phyloP scores from a whole-genome alignment of 2,113 vertebrate genomes.

The Solea senegalensis region DNA sequence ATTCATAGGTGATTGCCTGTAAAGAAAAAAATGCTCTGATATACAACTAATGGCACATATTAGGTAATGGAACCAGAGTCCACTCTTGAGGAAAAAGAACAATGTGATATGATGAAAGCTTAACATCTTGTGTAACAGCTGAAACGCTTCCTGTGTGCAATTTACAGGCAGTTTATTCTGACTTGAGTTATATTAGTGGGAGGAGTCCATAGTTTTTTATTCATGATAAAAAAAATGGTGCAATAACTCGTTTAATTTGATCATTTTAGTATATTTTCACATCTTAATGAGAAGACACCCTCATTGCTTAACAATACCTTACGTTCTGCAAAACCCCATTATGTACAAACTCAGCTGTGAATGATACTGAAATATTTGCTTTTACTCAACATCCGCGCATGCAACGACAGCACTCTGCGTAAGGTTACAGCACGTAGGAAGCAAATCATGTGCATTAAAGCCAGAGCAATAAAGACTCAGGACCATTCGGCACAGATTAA shows the following conservation, averaged over 20 bases:
- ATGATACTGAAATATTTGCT: neutral
- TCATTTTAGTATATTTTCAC: no score
- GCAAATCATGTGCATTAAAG: neutral
- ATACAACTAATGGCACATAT: neutral
- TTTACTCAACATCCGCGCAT: neutral
- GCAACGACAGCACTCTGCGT: no score
- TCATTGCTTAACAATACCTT: no score
- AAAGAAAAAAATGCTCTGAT: neutral
- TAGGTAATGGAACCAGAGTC: slow-evolving; percentile 9
- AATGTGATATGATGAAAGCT: neutral
- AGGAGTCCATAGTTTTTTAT: neutral
- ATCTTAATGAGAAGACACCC: no score
- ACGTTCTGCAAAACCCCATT: no score
- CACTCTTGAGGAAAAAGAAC: slow-evolving; percentile 11
- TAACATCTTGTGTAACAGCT: slow-evolving; percentile 7
- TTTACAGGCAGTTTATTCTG: slow-evolving; percentile 1
- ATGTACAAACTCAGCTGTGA: neutral
- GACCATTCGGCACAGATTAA: neutral
- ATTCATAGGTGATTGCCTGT: neutral
- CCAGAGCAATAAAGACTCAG: neutral
- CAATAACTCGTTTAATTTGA: no score
- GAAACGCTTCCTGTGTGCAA: slow-evolving; percentile 5
- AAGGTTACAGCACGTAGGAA: no score
- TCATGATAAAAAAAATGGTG: neutral
- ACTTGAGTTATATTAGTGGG: neutral